phyloP scores from a whole-genome alignment of 2,888 invertebrate species.

The Drosophila subquinaria region DNA sequence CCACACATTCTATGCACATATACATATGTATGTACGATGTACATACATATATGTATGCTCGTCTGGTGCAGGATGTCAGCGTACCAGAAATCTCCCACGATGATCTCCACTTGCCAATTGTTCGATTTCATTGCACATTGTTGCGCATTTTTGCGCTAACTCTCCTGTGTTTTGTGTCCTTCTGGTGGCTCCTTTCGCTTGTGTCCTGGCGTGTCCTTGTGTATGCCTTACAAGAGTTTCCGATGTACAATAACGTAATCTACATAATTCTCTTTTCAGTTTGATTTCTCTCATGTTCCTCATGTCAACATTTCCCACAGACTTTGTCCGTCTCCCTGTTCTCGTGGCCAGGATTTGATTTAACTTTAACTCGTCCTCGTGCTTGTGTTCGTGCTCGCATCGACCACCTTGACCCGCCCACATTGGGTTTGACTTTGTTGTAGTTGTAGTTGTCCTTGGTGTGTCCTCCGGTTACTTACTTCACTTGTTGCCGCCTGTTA shows the following conservation, averaged over 20 bases:
- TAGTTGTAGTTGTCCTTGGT: conserved; percentile 28
- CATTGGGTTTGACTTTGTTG: conserved; percentile 31
- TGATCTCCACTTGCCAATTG: conserved; percentile 72
- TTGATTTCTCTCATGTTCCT: conserved; percentile 77
- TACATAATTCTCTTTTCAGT: conserved; percentile 78
- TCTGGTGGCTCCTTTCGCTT: neutral
- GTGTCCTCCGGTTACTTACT: conserved; percentile 49
- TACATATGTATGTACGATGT: neutral
- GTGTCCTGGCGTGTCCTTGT: conserved; percentile 11
- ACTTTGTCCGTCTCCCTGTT: conserved; percentile 41
- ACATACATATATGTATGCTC: neutral
- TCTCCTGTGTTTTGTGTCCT: conserved; percentile 48
- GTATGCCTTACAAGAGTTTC: conserved; percentile 68
- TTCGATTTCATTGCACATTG: conserved; percentile 80
- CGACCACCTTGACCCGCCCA: conserved; percentile 2
- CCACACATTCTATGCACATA: conserved; percentile 28
- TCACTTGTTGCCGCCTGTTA: conserved; percentile 72
- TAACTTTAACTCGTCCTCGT: conserved; percentile 21
- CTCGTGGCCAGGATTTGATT: conserved; percentile 44
- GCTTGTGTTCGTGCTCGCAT: neutral
- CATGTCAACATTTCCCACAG: conserved; percentile 77
- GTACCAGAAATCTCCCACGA: conserved; percentile 44
- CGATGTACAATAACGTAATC: conserved; percentile 80
- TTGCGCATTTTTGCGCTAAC: conserved; percentile 71
- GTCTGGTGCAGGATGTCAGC: conserved; percentile 26